phyloP scores from a whole-genome alignment of 2,888 invertebrate species.

The Watsonalla binaria region DNA sequence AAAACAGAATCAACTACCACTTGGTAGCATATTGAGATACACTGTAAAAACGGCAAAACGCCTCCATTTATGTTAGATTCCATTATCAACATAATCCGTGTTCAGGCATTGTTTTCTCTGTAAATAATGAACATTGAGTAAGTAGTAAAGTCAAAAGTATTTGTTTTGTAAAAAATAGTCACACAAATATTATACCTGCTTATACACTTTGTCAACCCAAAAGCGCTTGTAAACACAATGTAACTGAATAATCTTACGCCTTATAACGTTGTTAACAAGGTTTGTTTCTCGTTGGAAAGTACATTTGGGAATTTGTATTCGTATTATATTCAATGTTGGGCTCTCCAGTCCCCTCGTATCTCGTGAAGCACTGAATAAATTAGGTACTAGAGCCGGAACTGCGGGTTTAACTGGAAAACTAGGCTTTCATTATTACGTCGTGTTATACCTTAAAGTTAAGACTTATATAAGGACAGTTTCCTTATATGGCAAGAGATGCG shows the following conservation, averaged over 20 bases:
- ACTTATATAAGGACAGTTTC: no score
- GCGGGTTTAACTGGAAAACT: constrained; percentile 21
- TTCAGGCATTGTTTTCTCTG: no score
- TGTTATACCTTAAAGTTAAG: constrained; percentile 4
- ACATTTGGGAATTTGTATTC: constrained; percentile 2
- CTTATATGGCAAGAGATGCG: no score
- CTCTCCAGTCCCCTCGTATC: constrained; percentile 18
- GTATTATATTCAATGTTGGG: constrained; percentile 18
- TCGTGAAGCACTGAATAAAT: constrained; percentile 29
- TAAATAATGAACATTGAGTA: no score
- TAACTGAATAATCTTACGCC: not conserved
- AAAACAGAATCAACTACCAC: no score
- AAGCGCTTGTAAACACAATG: not conserved
- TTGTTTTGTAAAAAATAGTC: not conserved
- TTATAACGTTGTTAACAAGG: constrained; percentile 1
- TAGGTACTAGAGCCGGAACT: constrained; percentile 21
- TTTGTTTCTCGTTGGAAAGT: not conserved
- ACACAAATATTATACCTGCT: not conserved
- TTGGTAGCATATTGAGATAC: no score
- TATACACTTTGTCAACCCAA: not conserved
- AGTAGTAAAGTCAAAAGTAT: not conserved
- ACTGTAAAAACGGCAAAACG: no score
- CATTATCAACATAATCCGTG: no score
- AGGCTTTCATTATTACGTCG: constrained; percentile 16
- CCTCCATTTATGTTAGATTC: no score